Evolutionary conservation across 2,797 vertebrate genomes (phyloP), one percentile per base, ranked within the genome.

Genomic region (Anguilla anguilla): DNA sequence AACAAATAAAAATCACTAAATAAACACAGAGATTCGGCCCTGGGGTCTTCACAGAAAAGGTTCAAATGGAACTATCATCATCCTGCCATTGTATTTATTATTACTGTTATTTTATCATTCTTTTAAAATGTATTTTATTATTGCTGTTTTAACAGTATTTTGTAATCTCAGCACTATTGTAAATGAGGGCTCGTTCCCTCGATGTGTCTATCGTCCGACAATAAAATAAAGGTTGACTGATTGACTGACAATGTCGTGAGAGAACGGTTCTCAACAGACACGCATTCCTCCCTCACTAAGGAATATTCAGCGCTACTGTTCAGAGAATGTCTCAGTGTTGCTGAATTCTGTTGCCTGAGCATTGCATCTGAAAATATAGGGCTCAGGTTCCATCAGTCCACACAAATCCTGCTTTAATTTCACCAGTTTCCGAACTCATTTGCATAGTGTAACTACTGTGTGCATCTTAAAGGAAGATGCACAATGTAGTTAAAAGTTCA

Each of bases 1-100:
- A 43, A 49, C 1, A 82, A 82, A 82, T 43, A 81, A 81, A 82
- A 82, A 82, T 82, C 43, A 51, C 49, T 82, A 82, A 81, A 49
- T 81, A 46, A 79, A 43, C 74, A 51, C 22, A n/a, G 19, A 19
- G 22, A 51, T 10, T 7, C 19, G 6, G 5, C 46, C 35, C 22
- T 11, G 6, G 25, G 43, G 6, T 2, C 43, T n/a, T 25, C 43
- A 17, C 35, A 6, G 17, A 22, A 81, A 39, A 13, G 39, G 39
- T 81, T 81, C 22, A 43, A 81, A 7, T 81, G 77, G 77, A 2
- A 6, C 11, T 81, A 25, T 51, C 9, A 25, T 51, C 9, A 49
- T 82, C 25, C 79, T 39, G 39, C 46, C 39, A 19, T 43, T 43
- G 35, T 15, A 46, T 25, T 17, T 43, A 43, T 43, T 43, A 43